Base-by-base conservation (phyloP, 2,797 vertebrate species). In the Sebastes minor region DNA sequence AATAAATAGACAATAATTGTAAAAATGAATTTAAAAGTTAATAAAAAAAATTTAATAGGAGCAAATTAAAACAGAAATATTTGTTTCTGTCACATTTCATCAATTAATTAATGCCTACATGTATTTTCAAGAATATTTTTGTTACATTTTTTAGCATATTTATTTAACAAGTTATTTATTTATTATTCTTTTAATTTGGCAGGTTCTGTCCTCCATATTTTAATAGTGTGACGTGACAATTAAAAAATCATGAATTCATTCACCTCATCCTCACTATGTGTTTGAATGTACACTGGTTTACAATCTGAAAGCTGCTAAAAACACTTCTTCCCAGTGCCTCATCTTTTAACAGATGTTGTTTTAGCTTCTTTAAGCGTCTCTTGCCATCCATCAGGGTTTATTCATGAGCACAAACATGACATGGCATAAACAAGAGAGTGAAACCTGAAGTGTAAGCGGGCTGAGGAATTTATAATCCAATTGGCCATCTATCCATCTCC, bases 361-460 rank as follows among this genome's bases (percentile, higher is more conserved):
- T 35, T 23, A 63, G 60, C 42, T 20, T 46, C 28, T 25, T 60
- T 20, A 10, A 38, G n/a, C 52, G 4, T 70, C 32, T 28, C 71
- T 3, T 73, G 27, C 38, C 42, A 59, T 32, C 53, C 11, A 62
- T 63, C 16, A 55, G 12, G 30, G 56, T 46, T 71, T 62, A 77
- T 38, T 59, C 52, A 28, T 38, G 57, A 62, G 27, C 61, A 63
- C 65, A 65, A 76, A 73, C 52, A n/a, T 23, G 65, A 61, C 60
- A 33, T 23, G 62, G 55, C 57, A 64, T 25, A 32, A 32, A 55
- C 38, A 28, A 20, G 18, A 78, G 56, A 71, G 59, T 71, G 60
- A 71, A 74, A 80, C 5, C 42, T 75, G 52, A 6, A 59, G 63
- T n/a, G 35, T 52, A 75, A 87, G 64, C 80, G 64, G 16, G 18